phyloP scores from a whole-genome alignment of 2,888 invertebrate species.

The Aproaerema taeniolella region DNA sequence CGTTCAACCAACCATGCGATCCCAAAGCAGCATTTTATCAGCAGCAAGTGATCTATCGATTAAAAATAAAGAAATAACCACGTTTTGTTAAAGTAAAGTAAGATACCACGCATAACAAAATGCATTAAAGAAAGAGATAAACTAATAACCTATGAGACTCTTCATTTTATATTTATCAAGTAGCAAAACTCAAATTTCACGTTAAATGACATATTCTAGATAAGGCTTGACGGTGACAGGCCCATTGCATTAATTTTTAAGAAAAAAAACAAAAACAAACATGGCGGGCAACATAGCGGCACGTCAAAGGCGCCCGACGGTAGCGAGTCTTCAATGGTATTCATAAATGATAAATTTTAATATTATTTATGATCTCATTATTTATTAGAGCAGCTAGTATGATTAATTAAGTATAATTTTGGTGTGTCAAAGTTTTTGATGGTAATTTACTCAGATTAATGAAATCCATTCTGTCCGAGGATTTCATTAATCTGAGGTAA shows the following conservation, averaged over 20 bases:
- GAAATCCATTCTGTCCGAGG: too few relatives aligned
- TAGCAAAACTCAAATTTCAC: conserved; percentile 28
- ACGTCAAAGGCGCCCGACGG: conserved; percentile 60
- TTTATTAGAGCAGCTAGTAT: conserved; percentile 39
- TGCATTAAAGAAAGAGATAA: conserved; percentile 6
- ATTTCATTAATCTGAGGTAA: conserved; percentile 17
- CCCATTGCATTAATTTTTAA: conserved; percentile 58
- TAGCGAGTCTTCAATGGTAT: conserved; percentile 64
- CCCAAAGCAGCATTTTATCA: too few relatives aligned
- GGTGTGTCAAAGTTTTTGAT: conserved; percentile 33
- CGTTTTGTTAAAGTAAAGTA: too few relatives aligned
- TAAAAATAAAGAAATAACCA: too few relatives aligned
- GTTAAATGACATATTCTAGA: conserved; percentile 34
- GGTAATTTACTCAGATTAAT: too few relatives aligned
- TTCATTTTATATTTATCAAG: conserved; percentile 1
- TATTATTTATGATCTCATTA: conserved; percentile 62
- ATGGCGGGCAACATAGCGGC: conserved; percentile 65
- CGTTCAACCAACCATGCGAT: too few relatives aligned
- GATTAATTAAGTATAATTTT: conserved; percentile 28
- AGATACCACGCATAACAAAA: conserved; percentile 6
- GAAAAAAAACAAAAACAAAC: conserved; percentile 59
- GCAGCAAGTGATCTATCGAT: too few relatives aligned
- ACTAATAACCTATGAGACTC: neutral
- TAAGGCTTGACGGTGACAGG: conserved; percentile 62
- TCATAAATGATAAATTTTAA: conserved; percentile 75